These are phyloP conservation scores for Polylopha cassiicola DNA, from an alignment of 2,888 invertebrate species.

Conservation along the genomic window DNA sequence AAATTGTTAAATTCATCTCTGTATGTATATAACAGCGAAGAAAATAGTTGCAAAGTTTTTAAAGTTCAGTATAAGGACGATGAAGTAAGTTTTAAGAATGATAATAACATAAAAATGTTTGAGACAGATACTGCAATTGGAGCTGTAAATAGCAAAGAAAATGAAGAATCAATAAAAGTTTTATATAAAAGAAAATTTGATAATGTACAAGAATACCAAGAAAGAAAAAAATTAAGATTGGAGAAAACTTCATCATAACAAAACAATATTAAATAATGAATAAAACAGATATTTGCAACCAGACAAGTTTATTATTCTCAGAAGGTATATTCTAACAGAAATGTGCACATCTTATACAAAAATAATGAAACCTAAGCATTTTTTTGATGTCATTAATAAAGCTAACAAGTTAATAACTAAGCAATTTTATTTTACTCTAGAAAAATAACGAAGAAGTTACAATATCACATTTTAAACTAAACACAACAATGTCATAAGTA, in stretches of 20 bases:
- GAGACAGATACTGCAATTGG: conserved; percentile 29
- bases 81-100: conserved; percentile 32
- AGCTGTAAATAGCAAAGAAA: conserved; percentile 27
- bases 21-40: conserved; percentile 51
- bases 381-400: conserved; percentile 49
- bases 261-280: conserved; percentile 24
- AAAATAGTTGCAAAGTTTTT: conserved; percentile 50
- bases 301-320: conserved; percentile 63
- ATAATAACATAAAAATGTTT: conserved; percentile 44
- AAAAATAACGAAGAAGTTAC: conserved; percentile 56
- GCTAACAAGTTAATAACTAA: conserved; percentile 56
- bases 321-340: conserved; percentile 63
- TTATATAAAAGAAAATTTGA: conserved; percentile 88
- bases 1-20: conserved; percentile 49
- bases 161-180: conserved; percentile 64
- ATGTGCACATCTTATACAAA: conserved; percentile 68
- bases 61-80: conserved; percentile 40
- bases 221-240: conserved; percentile 84
- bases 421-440: conserved; percentile 49
- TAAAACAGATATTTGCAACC: conserved; percentile 41
- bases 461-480: conserved; percentile 73
- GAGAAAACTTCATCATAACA: conserved; percentile 60
- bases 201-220: conserved; percentile 87
- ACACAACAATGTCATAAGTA: conserved; percentile 59
- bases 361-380: conserved; percentile 65